Evolutionary conservation across 2,797 vertebrate species (phyloP).

Genomic region (Buceros bicornis): DNA sequence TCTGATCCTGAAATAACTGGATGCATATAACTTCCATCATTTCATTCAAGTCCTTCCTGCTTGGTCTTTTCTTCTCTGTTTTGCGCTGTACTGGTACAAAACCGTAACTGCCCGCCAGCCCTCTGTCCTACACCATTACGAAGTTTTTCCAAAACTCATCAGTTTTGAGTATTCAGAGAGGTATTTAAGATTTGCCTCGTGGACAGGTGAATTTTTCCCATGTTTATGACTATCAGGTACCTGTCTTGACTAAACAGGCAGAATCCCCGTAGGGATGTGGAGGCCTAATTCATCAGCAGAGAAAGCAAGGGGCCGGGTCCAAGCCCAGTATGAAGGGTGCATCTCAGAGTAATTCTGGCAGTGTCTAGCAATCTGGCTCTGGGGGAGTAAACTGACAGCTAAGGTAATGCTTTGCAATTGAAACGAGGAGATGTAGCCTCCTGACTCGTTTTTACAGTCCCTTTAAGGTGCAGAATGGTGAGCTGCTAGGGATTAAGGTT

Average conservation of each 20-base stretch:
- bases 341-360: neutral
- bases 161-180: neutral
- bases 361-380: too few species aligned
- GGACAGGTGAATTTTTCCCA: neutral
- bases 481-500: neutral
- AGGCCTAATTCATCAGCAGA: neutral
- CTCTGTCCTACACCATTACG: neutral
- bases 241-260: neutral
- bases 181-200: neutral
- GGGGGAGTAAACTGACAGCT: neutral
- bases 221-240: neutral
- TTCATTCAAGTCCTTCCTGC: neutral
- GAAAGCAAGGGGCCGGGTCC: neutral
- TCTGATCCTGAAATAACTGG: neutral
- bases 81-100: neutral
- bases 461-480: neutral
- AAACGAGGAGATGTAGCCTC: neutral
- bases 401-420: neutral
- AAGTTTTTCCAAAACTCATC: neutral
- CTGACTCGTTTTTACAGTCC: neutral
- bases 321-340: neutral
- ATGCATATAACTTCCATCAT: neutral
- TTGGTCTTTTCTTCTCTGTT: neutral
- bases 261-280: neutral
- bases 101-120: neutral